Evolutionary conservation across 2,888 invertebrate species (phyloP), one percentile per base, ranked within the genome.

Genomic region (Yponomeuta malinellus): DNA sequence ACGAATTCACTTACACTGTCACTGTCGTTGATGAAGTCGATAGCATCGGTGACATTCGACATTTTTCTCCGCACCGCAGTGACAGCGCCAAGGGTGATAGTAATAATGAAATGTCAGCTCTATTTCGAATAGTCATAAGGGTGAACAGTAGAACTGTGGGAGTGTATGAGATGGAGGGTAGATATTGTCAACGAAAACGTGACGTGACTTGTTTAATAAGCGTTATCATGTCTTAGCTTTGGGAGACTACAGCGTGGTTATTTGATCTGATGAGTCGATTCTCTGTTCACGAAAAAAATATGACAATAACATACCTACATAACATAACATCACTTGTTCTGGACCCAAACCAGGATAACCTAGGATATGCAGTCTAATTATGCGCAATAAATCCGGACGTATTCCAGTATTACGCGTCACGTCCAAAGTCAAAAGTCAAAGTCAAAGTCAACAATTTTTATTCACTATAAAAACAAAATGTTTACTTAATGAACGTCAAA

Each of bases 121-220:
- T 70, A 63, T 37, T n/a, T 31, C 29, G 9, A 12, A 12, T 69
- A n/a, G 68, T 48, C 10, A 31, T 71, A 72, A 52, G 71, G 71
- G 70, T 71, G 69, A 33, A 33, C 31, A 10, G 69, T 63, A 4
- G 10, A 70, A 29, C 12, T 5, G 59, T 72, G 73, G 63, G 69
- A 72, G 73, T 73, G 72, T 73, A 69, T 73, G 15, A 73, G 90
- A 89, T 89, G 76, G 82, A 84, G 90, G 92, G 92, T 85, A 90
- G 91, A 90, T 91, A 87, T 75, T 84, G 90, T 90, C 90, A 81
- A 75, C 75, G 75, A 59, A 48, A 69, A 77, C 68, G 72, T 79
- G 87, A 85, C 63, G 80, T 87, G 90, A 89, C 89, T 82, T 84
- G 86, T 86, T 88, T 90, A 90, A 90, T 90, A 90, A 90, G 89